Conservation (phyloP, 2,888 invertebrate genomes). For the Hypomecis punctinalis region DNA sequence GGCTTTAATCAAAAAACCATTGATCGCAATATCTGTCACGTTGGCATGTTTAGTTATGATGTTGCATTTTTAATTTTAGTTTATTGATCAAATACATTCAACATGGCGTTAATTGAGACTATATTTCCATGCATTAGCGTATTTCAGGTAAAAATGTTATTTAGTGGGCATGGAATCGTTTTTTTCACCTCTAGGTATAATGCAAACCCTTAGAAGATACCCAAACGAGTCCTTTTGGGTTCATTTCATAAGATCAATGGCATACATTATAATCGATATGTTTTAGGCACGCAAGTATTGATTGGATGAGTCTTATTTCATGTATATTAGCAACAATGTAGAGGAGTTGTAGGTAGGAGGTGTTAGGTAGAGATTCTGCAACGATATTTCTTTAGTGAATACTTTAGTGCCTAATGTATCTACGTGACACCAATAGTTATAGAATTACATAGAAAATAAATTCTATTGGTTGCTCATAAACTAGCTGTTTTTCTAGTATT, state of each 20-base stretch:
- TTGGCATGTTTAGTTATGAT: slow-evolving; percentile 7
- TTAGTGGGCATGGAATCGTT: slow-evolving; percentile 20
- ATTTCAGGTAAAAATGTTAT: slow-evolving; percentile 24
- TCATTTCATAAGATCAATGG: slow-evolving; percentile 26
- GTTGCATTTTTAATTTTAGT: slow-evolving; percentile 6
- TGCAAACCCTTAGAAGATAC: slow-evolving; percentile 2
- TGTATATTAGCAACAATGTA: not conserved
- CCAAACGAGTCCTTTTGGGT: slow-evolving; percentile 6
- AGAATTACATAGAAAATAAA: too few relatives aligned
- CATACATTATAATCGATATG: slow-evolving; percentile 16
- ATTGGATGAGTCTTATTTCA: slow-evolving; percentile 6
- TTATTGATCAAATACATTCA: slow-evolving; percentile 10
- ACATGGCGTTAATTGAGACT: slow-evolving; percentile 25
- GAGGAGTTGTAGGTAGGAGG: too few relatives aligned
- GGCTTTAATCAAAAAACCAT: slow-evolving; percentile 4
- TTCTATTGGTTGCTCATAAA: too few relatives aligned
- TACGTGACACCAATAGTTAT: too few relatives aligned
- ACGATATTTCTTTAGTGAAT: too few relatives aligned
- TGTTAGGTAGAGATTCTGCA: too few relatives aligned
- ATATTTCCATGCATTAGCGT: slow-evolving; percentile 28
- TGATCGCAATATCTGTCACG: slow-evolving; percentile 17
- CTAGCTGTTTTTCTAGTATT: too few relatives aligned
- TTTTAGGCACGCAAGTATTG: slow-evolving; percentile 23
- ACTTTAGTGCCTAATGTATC: too few relatives aligned
- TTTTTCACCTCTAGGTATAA: slow-evolving; percentile 25